Conservation (phyloP, 2,797 vertebrate species). For the Gymnopithys bicolor region DNA sequence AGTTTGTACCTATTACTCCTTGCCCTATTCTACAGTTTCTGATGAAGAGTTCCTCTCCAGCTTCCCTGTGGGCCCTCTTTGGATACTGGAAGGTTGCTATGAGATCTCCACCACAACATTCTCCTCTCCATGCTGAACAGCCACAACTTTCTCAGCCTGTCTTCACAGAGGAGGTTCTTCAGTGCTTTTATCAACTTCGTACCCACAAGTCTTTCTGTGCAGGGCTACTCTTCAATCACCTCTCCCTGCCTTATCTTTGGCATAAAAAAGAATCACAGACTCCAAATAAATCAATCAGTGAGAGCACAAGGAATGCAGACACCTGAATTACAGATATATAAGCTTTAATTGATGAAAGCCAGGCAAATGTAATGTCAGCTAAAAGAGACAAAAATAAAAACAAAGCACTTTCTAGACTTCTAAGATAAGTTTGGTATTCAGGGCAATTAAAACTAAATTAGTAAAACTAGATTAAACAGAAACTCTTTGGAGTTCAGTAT, state of each 20-base stretch:
- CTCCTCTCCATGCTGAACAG: background rate
- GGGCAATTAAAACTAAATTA: slow-evolving; percentile 59
- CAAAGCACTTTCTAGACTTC: slow-evolving; percentile 13
- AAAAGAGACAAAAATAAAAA: slow-evolving; percentile 1
- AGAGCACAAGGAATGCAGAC: background rate
- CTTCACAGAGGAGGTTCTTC: background rate
- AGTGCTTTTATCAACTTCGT: background rate
- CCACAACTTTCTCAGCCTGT: background rate
- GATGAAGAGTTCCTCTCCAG: background rate
- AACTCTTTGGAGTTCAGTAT: slow-evolving; percentile 18
- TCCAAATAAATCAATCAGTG: background rate
- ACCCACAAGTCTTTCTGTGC: background rate
- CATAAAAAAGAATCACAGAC: background rate
- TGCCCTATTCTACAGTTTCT: background rate
- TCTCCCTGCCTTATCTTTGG: background rate
- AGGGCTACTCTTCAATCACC: background rate
- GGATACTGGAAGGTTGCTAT: background rate
- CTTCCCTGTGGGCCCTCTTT: background rate
- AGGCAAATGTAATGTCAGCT: background rate
- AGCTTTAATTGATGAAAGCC: background rate
- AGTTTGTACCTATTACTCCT: background rate
- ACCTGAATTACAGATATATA: background rate
- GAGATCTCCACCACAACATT: background rate
- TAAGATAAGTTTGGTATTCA: slow-evolving; percentile 35
- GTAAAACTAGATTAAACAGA: slow-evolving; percentile 41